phyloP scores from a whole-genome alignment of 2,113 vertebrate species.

The Antidorcas marsupialis region DNA sequence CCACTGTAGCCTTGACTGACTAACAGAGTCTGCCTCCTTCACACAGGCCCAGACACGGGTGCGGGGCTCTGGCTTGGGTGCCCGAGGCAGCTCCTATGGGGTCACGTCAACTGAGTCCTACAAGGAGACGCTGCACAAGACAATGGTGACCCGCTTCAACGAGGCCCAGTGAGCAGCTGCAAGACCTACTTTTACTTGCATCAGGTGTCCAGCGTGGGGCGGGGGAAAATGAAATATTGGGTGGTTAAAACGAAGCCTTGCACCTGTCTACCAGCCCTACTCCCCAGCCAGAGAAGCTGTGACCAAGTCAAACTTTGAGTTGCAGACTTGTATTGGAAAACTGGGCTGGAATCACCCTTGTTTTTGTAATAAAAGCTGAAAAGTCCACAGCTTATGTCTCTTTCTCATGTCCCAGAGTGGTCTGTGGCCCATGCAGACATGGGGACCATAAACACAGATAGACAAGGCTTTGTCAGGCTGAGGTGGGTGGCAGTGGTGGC shows the following conservation, averaged over 20 bases:
- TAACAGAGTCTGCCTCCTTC: constrained; percentile 24
- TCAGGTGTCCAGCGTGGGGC: neutral
- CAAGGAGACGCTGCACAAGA: constrained; percentile 76
- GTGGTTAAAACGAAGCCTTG: neutral
- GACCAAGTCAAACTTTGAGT: constrained; percentile 49
- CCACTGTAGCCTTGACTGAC: neutral
- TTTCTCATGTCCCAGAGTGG: neutral
- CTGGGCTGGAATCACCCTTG: constrained; percentile 42
- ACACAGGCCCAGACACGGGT: constrained; percentile 76
- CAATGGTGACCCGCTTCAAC: constrained; percentile 79
- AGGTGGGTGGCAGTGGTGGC: neutral
- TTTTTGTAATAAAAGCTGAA: constrained; percentile 74
- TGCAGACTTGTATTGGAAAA: constrained; percentile 62
- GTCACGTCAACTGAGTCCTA: constrained; percentile 74
- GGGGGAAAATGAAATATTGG: neutral
- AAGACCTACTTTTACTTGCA: neutral
- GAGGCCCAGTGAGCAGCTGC: constrained; percentile 67
- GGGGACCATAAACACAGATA: neutral
- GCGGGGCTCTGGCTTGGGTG: constrained; percentile 74
- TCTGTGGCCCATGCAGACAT: neutral
- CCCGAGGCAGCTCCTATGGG: constrained; percentile 77
- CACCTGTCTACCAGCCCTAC: neutral
- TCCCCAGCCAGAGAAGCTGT: constrained; percentile 38
- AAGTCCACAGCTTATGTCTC: constrained; percentile 26
- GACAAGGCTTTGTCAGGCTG: neutral